Evolutionary conservation across 2,888 invertebrate genomes (phyloP).

Genomic region (Spicauda simplicius): DNA sequence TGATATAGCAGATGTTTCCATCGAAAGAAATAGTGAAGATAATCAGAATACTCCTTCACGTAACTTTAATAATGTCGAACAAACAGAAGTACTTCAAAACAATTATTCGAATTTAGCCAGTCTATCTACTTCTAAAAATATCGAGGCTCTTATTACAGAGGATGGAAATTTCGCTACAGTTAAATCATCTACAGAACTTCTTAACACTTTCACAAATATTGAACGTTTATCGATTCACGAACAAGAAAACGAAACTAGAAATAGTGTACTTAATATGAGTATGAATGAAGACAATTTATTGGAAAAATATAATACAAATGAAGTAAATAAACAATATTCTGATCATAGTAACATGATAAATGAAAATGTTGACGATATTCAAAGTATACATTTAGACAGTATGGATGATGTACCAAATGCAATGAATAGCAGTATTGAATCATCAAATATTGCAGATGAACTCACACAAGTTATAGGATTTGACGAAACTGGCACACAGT

Average conservation of each 20-base stretch:
- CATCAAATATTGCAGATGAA: constrained; percentile 64
- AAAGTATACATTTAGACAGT: neutral
- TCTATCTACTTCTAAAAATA: neutral
- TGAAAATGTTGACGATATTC: neutral
- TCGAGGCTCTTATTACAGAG: neutral
- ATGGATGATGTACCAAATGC: neutral
- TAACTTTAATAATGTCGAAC: constrained; percentile 7
- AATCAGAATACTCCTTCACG: neutral
- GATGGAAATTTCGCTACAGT: constrained; percentile 36
- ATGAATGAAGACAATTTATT: neutral
- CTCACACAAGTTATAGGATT: constrained; percentile 66
- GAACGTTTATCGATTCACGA: constrained; percentile 7
- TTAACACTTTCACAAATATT: constrained; percentile 38
- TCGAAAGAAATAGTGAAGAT: constrained; percentile 17
- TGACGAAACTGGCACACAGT: constrained; percentile 52
- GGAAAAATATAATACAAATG: neutral
- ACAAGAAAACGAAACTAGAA: neutral
- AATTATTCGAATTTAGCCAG: neutral
- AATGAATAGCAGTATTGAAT: constrained; percentile 33
- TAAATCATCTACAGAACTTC: constrained; percentile 44
- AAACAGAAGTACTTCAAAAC: constrained; percentile 11
- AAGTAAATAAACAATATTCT: neutral
- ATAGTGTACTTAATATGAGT: neutral
- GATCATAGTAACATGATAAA: neutral
- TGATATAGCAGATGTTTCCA: neutral